phyloP scores from a whole-genome alignment of 1,140 invertebrate species.

The Popillia japonica region DNA sequence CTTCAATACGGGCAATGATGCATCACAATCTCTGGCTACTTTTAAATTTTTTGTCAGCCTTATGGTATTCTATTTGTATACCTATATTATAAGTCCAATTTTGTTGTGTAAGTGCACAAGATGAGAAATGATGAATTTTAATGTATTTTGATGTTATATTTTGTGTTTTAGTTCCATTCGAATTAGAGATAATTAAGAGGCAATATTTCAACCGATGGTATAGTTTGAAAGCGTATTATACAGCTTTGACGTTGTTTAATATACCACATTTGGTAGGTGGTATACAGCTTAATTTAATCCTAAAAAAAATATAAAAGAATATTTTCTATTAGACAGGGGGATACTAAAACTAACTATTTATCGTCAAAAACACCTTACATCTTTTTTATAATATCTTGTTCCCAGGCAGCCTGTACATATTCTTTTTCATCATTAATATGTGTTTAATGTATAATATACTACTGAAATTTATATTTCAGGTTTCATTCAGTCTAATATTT shows the following conservation, averaged over 20 bases:
- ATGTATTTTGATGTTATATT: background rate
- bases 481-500: background rate
- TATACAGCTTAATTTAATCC: too few relatives aligned
- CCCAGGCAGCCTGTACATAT: too few relatives aligned
- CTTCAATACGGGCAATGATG: constrained; percentile 1
- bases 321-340: too few relatives aligned
- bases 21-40: background rate
- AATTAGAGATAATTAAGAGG: constrained; percentile 23
- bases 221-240: constrained; percentile 33
- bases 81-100: constrained; percentile 23
- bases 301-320: too few relatives aligned
- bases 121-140: background rate
- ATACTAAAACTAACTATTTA: too few relatives aligned
- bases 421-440: too few relatives aligned
- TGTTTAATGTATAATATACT: too few relatives aligned
- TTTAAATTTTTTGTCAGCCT: constrained; percentile 4
- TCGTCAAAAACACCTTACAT: too few relatives aligned
- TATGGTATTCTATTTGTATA: constrained; percentile 19
- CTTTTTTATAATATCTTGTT: too few relatives aligned
- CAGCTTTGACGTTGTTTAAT: background rate
- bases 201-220: constrained; percentile 39
- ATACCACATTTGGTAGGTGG: constrained; percentile 28
- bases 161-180: constrained; percentile 34
- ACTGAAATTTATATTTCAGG: background rate
- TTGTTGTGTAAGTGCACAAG: constrained; percentile 29